Evolutionary conservation across 2,888 invertebrate species (phyloP), one percentile per base, ranked within the genome.

Genomic region (Harpagoxenus sublaevis): DNA sequence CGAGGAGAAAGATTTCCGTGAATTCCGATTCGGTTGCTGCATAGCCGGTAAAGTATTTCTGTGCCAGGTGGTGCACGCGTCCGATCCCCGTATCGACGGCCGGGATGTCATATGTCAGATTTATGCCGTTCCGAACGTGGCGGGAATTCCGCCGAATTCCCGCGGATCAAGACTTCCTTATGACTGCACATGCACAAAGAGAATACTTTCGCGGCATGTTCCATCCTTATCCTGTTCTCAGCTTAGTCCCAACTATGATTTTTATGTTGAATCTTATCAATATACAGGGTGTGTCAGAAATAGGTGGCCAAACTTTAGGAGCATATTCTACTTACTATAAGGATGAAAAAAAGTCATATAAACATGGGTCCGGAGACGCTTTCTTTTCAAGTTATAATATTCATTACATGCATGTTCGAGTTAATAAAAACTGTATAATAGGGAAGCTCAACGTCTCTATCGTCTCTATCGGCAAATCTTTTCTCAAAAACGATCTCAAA

Each of bases 111-210:
- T 35, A 60, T 35, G 74, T 73, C 74, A 73, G 79, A 79, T 79
- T 79, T 79, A 79, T 79, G 45, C 75, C 45, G 75, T 45, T 74
- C 57, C 57, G 74, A 12, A 79, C 79, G 79, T 79, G 79, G 45
- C 45, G 18, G 57, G 79, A 79, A 79, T 79, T 73, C 57, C 35
- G 12, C n/a, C 57, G 45, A 79, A 79, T 35, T 57, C 35, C 23
- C 45, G n/a, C 42, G 42, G 28, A 78, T 71, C 55, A 57, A 12
- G 35, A 79, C 75, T 45, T 57, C 31, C 73, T 79, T 79, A 45
- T 15, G 45, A 35, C 23, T 51, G 4, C 35, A n/a, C 71, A n/a
- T 4, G 15, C 28, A 35, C 18, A 45, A 2, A 18, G 75, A 78
- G 48, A 5, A 45, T 71, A 42, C 18, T 12, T 53, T 66, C 39